Base-by-base conservation (phyloP, 2,888 invertebrate species). In the Theodoxus fluviatilis region DNA sequence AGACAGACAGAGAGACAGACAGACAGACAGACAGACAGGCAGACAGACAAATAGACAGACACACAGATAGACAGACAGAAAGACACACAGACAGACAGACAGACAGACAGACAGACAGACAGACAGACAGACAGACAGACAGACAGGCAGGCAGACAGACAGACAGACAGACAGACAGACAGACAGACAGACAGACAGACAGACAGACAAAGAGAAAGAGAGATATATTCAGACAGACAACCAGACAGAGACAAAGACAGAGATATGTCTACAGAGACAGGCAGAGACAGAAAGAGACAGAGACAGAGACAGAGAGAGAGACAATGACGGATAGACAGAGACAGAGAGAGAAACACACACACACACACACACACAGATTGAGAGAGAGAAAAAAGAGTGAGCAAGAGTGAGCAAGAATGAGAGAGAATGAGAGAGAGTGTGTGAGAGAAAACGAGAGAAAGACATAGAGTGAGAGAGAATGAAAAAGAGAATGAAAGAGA, bases 1-100 rank as follows among this genome's bases (percentile, higher is more conserved):
- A 43, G 43, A 43, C 12, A 43, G 43, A 43, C 15, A 57, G 9
- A 57, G 15, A 18, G 9, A 57, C 9, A 18, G 18, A 57, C 9
- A 57, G 57, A 57, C 9, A 57, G 25, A 18, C 15, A 57, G 25
- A 57, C 12, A 43, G 43, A 43, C 12, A 43, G 43, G 18, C 12
- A 43, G 43, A 43, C 12, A 43, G 43, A 43, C 12, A 43, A 15
- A 43, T 9, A 43, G 43, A 43, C 12, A 43, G 43, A 43, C 12
- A 43, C 12, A 43, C 12, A 43, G 43, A 43, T 9, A 43, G 43
- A 52, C 22, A 18, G 9, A 52, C 22, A 52, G 52, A 52, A 33
- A 61, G 61, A 61, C 4, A 61, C 31, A 61, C 31, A 61, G 61
- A 61, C 4, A 61, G 61, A 61, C 31, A 61, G 61, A 61, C 31